Percentiles rank a stretch among this genome's conserved stretches.
Conservation (phyloP, 2,797 vertebrate species). For the Sebastes nivosus region DNA sequence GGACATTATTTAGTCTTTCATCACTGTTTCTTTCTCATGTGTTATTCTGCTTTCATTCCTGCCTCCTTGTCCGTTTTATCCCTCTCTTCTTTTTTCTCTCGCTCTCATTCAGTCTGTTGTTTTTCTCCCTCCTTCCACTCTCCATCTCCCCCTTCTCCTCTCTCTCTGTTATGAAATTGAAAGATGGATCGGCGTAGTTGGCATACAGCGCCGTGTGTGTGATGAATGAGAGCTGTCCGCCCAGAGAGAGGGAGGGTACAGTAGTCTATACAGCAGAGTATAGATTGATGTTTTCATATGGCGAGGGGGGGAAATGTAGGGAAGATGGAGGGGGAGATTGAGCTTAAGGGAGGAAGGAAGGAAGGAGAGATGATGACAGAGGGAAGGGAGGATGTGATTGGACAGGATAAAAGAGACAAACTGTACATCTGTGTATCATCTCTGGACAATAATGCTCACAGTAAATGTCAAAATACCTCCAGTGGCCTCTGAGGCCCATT, state of each 20-base stretch:
- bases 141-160: background rate
- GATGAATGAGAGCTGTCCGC: slow-evolving; percentile 77
- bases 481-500: slow-evolving; percentile 14
- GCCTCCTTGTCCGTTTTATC: background rate
- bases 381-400: slow-evolving; percentile 31
- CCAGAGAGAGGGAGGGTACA: slow-evolving; percentile 51
- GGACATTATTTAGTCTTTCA: background rate
- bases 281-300: slow-evolving; percentile 72
- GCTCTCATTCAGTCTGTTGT: slow-evolving; percentile 33
- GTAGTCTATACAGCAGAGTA: slow-evolving; percentile 54
- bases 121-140: slow-evolving; percentile 24
- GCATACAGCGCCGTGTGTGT: slow-evolving; percentile 43
- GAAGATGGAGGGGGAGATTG: slow-evolving; percentile 26
- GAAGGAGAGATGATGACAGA: slow-evolving; percentile 45
- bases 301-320: slow-evolving; percentile 23
- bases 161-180: slow-evolving; percentile 67
- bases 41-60: background rate
- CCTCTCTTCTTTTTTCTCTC: background rate
- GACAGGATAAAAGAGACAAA: slow-evolving; percentile 40
- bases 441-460: slow-evolving; percentile 27
- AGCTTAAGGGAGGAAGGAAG: slow-evolving; percentile 28
- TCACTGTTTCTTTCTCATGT: background rate
- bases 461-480: slow-evolving; percentile 54
- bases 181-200: slow-evolving; percentile 70
- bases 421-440: slow-evolving; percentile 21